A percentile compares a stretch with the other conserved stretches of the same genome.
Evolutionary conservation across 2,888 invertebrate genomes (phyloP).

Genomic region (Subacronicta megacephala): DNA sequence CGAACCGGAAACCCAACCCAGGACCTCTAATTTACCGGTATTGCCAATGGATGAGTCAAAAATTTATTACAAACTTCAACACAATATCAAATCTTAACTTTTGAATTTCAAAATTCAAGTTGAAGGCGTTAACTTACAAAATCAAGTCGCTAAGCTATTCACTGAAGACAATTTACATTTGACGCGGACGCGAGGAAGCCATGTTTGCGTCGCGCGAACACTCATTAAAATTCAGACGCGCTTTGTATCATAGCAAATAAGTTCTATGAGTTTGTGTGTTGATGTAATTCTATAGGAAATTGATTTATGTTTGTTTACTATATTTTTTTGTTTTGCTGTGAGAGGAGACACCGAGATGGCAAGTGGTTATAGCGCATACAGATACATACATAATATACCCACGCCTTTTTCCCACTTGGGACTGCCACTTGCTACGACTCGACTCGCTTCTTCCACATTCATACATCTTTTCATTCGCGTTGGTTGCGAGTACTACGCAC

Average conservation of each 20-base stretch:
- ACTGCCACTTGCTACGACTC: no score
- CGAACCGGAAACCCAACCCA: no score
- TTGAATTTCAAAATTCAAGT: background rate
- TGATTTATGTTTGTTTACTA: background rate
- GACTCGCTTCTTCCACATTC: no score
- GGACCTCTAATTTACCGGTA: no score
- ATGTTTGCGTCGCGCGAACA: constrained; percentile 1
- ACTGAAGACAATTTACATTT: constrained; percentile 32
- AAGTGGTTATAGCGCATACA: no score
- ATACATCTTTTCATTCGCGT: no score
- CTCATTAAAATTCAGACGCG: constrained; percentile 35
- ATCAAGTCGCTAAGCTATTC: constrained; percentile 21
- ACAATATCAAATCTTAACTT: constrained; percentile 4
- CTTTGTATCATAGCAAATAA: constrained; percentile 1
- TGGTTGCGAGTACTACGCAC: no score
- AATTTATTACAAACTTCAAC: background rate
- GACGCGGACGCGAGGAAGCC: constrained; percentile 19
- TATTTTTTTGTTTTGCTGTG: no score
- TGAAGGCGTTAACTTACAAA: constrained; percentile 1
- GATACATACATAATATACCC: no score
- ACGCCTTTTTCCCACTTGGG: no score
- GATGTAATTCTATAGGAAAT: background rate
- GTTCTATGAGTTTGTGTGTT: background rate
- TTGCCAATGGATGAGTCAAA: background rate
- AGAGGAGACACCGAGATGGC: no score